Evolutionary conservation across 2,888 invertebrate genomes (phyloP).

Genomic region (Ommatoiulus sabulosus): DNA sequence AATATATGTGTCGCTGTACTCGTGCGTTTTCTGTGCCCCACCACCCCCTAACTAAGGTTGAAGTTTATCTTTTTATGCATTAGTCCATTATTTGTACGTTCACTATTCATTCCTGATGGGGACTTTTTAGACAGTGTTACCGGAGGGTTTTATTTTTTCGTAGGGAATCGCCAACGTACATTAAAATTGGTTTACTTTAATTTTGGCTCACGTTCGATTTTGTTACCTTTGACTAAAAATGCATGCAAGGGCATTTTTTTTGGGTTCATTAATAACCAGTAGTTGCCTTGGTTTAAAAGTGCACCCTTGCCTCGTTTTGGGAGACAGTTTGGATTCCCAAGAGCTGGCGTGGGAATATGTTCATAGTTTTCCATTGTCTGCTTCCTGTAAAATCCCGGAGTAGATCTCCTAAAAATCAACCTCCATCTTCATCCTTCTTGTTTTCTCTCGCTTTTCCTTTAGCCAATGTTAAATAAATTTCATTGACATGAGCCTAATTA

Average conservation of each 20-base stretch:
- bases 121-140: constrained; percentile 3
- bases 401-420: background rate
- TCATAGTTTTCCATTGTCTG: no score
- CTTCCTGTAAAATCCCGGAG: background rate
- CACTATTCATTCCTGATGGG: constrained; percentile 7
- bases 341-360: no score
- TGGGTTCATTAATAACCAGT: no score
- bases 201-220: background rate
- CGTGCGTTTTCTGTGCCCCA: background rate
- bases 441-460: background rate
- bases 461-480: no score
- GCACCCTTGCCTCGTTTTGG: no score
- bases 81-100: constrained; percentile 28
- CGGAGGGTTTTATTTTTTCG: constrained; percentile 26
- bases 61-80: constrained; percentile 24
- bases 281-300: no score
- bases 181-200: constrained; percentile 19
- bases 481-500: no score
- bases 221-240: no score
- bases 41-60: constrained; percentile 21
- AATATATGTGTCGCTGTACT: constrained; percentile 19
- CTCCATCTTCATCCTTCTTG: background rate
- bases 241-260: no score
- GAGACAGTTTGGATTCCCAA: no score
- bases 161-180: constrained; percentile 34